Evolutionary conservation across 2,797 vertebrate species (phyloP), one percentile per base, ranked within the genome.

Genomic region (Pangasius larnaudii): DNA sequence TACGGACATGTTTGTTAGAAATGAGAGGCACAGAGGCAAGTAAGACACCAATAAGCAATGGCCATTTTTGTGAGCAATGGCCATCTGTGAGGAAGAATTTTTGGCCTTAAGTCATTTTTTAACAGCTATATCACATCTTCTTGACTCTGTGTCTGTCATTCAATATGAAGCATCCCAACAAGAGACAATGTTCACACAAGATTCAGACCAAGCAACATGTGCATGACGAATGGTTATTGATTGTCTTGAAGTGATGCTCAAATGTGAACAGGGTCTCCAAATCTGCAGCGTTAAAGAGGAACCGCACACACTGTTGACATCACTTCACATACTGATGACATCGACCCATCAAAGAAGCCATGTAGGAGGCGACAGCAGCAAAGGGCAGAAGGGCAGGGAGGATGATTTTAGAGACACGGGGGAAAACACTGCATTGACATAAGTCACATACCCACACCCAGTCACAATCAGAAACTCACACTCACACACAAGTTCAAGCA

Each of bases 121-220:
- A 27, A 30, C 18, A n/a, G 9, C 9, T 58, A 30, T 18, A 42
- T 39, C 63, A 39, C 33, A 24, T 71, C 67, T 65, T 18, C 65
- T 59, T 39, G 63, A 74, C 94, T 95, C 94, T 94, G 94, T 93
- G 94, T 65, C 92, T 87, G 81, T 80, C 93, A 92, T 93, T 93
- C 51, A 84, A 88, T 89, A 89, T 83, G 18, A 89, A 91, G 72
- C 61, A 85, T 0, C 51, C 84, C 81, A 71, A 88, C 85, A n/a
- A 19, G 86, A 91, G 83, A 94, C 93, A 86, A 39, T 5, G 75
- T 88, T 91, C 78, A 92, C 91, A 94, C 87, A 89, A 88, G 61
- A 86, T 36, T 67, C 87, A 65, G 49, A 51, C 82, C 56, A 84
- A 81, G 80, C 72, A 89, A 86, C 85, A 75, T 61, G 80, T 69